Conservation (phyloP, 2,888 invertebrate species). For the Drosophila maculinotata region DNA sequence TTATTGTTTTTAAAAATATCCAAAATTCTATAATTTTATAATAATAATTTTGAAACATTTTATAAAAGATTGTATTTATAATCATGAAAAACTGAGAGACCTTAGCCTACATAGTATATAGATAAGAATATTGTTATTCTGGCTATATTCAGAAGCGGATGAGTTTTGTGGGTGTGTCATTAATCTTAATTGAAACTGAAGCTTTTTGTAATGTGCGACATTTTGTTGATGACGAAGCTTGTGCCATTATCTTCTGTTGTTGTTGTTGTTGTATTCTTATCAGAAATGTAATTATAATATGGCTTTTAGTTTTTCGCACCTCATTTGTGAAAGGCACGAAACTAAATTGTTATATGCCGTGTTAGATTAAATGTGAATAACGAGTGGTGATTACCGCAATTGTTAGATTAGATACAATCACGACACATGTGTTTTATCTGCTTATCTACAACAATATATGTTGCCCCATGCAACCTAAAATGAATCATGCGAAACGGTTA, state of each 20-base stretch:
- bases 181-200: not conserved
- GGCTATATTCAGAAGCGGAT: too few relatives aligned
- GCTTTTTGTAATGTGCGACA: slow-evolving; percentile 10
- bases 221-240: slow-evolving; percentile 6
- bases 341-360: slow-evolving; percentile 15
- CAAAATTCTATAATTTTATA: too few relatives aligned
- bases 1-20: too few relatives aligned
- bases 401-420: slow-evolving; percentile 26
- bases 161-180: not conserved
- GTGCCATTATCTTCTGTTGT: too few relatives aligned
- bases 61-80: too few relatives aligned
- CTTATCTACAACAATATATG: not conserved
- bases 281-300: slow-evolving; percentile 59
- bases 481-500: slow-evolving; percentile 8
- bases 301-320: slow-evolving; percentile 5
- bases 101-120: too few relatives aligned
- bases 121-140: too few relatives aligned
- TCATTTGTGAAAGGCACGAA: slow-evolving; percentile 19
- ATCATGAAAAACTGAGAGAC: too few relatives aligned
- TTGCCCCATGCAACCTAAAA: slow-evolving; percentile 1
- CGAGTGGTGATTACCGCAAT: slow-evolving; percentile 55
- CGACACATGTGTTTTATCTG: too few relatives aligned
- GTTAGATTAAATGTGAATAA: slow-evolving; percentile 41
- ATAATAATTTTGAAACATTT: too few relatives aligned
- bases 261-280: slow-evolving; percentile 47